Percentiles rank a stretch among this genome's conserved stretches.
These are phyloP conservation scores for Echinops telfairi DNA, from an alignment of 2,113 vertebrate genomes.

Conservation along the genomic window DNA sequence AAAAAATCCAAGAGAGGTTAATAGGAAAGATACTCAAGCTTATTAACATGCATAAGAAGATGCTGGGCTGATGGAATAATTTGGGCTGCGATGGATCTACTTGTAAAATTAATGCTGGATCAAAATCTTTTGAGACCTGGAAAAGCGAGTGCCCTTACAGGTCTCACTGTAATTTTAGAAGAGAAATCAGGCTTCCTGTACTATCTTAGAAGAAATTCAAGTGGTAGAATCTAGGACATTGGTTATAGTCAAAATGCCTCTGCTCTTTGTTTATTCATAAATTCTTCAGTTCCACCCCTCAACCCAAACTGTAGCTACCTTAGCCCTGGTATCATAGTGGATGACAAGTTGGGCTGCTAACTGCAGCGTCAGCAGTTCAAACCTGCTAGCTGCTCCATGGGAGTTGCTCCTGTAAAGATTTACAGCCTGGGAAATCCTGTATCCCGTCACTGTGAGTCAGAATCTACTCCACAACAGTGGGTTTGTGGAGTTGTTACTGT, in stretches of 20 bases:
- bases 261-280: slow-evolving; percentile 1
- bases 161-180: not conserved
- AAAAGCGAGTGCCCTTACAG: not conserved
- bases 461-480: too few species aligned
- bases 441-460: too few species aligned
- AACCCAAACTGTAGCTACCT: not conserved
- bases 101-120: not conserved
- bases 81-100: not conserved
- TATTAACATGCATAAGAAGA: not conserved
- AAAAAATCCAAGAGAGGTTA: not conserved
- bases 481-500: too few species aligned
- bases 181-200: not conserved
- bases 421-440: too few species aligned
- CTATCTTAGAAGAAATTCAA: too few species aligned
- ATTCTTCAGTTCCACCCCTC: not conserved
- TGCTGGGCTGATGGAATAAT: not conserved
- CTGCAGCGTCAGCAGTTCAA: too few species aligned
- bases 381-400: too few species aligned
- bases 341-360: too few species aligned
- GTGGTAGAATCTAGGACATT: not conserved
- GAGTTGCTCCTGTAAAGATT: too few species aligned
- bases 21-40: not conserved
- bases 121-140: not conserved
- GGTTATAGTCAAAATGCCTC: not conserved
- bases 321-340: too few species aligned